phyloP scores from a whole-genome alignment of 2,113 vertebrate genomes.

The Empidonax alnorum region DNA sequence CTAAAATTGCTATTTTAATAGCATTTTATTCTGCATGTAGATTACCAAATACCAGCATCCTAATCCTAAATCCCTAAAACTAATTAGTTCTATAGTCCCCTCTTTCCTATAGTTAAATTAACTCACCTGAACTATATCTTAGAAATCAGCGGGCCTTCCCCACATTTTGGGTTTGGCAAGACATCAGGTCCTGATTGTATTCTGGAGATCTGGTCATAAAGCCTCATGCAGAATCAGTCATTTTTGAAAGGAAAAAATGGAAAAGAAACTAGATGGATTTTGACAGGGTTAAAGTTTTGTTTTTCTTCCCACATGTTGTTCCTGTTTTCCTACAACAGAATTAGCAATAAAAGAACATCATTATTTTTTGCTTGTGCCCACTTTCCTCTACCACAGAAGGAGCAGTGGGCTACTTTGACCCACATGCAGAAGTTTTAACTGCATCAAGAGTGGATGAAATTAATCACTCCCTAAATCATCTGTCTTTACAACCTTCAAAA shows the following conservation, averaged over 20 bases:
- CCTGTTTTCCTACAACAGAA: neutral
- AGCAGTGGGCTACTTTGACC: neutral
- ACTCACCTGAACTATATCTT: neutral
- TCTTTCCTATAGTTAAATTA: neutral
- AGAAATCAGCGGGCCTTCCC: neutral
- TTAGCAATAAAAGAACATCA: neutral
- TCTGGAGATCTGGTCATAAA: neutral
- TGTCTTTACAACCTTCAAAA: constrained; percentile 5
- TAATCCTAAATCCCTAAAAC: neutral
- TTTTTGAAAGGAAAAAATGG: neutral
- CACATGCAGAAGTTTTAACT: neutral
- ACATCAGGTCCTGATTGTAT: neutral
- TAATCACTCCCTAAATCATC: neutral
- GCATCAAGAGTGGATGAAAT: neutral
- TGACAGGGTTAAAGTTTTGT: neutral
- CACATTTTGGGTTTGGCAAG: neutral
- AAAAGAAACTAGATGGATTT: neutral
- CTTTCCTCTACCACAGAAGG: neutral
- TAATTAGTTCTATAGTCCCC: neutral
- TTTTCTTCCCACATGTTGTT: neutral
- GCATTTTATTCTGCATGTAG: neutral
- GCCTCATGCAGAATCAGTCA: neutral
- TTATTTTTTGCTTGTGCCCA: neutral
- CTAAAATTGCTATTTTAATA: neutral
- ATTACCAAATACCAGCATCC: neutral